These are phyloP conservation scores for Melanophora roralis DNA, from an alignment of 2,888 invertebrate genomes.

Conservation along the genomic window DNA sequence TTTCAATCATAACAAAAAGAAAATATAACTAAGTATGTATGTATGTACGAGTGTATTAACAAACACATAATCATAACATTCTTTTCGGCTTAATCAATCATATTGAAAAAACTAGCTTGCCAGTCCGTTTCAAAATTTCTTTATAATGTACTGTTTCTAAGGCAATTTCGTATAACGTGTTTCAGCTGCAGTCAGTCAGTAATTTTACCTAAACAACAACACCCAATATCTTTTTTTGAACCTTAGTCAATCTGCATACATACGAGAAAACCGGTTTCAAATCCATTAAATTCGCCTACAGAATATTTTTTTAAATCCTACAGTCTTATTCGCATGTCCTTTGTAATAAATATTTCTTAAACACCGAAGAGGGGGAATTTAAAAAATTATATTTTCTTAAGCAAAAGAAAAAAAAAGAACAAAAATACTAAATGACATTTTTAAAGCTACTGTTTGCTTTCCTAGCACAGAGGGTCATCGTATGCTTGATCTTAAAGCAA, in stretches of 20 bases:
- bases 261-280: conserved; percentile 37
- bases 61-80: too few relatives aligned
- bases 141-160: too few relatives aligned
- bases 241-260: conserved; percentile 12
- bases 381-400: conserved; percentile 38
- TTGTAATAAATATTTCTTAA: conserved; percentile 20
- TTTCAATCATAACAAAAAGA: conserved; percentile 20
- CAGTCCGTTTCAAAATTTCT: too few relatives aligned
- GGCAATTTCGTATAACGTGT: too few relatives aligned
- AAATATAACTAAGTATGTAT: not conserved
- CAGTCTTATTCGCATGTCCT: conserved; percentile 1
- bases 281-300: conserved; percentile 42
- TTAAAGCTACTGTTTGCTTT: conserved; percentile 48
- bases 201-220: conserved; percentile 22
- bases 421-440: conserved; percentile 48
- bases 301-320: conserved; percentile 36
- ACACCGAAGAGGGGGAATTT: conserved; percentile 18
- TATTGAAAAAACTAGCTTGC: too few relatives aligned
- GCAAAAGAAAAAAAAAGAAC: not conserved
- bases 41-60: too few relatives aligned
- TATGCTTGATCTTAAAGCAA: conserved; percentile 28
- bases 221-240: conserved; percentile 29
- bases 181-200: conserved; percentile 23
- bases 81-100: conserved; percentile 4
- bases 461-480: conserved; percentile 39